phyloP scores from a whole-genome alignment of 2,113 vertebrate species.

The Seriola quinqueradiata region DNA sequence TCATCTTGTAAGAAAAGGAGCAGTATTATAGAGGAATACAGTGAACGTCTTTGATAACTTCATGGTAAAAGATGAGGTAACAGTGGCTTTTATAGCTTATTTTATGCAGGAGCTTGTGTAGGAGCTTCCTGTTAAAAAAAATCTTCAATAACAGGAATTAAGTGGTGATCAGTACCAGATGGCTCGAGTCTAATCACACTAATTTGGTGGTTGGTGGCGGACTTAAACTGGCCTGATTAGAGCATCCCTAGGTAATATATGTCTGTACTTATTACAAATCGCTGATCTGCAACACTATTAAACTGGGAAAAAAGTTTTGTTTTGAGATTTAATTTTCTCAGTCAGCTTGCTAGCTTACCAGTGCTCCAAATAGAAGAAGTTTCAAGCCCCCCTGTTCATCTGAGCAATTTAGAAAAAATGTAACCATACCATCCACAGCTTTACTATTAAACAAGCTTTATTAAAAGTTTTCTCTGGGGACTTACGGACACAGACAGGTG shows the following conservation, averaged over 20 bases:
- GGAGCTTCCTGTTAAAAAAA: neutral
- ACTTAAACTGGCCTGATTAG: neutral
- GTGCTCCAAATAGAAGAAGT: neutral
- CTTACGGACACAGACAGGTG: conserved; percentile 98
- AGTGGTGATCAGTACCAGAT: conserved; percentile 32
- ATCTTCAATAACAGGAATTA: conserved; percentile 3
- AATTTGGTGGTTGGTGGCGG: neutral
- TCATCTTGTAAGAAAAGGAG: neutral
- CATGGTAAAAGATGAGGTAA: neutral
- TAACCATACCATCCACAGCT: neutral
- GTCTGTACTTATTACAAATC: conserved; percentile 19
- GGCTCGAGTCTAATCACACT: conserved; percentile 10
- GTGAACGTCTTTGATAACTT: neutral
- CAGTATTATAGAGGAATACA: neutral
- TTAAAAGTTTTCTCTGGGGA: conserved; percentile 56
- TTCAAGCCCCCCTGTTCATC: neutral
- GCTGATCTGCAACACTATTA: neutral
- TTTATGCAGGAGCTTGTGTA: neutral
- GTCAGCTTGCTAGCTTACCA: neutral
- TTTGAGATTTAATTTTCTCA: too few relatives aligned
- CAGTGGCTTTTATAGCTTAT: neutral
- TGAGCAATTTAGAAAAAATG: neutral
- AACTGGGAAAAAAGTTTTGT: neutral
- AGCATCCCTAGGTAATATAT: conserved; percentile 5
- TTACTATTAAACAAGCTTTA: neutral